Conservation (phyloP, 1,140 invertebrate genomes). For the Bombus fervidus region DNA sequence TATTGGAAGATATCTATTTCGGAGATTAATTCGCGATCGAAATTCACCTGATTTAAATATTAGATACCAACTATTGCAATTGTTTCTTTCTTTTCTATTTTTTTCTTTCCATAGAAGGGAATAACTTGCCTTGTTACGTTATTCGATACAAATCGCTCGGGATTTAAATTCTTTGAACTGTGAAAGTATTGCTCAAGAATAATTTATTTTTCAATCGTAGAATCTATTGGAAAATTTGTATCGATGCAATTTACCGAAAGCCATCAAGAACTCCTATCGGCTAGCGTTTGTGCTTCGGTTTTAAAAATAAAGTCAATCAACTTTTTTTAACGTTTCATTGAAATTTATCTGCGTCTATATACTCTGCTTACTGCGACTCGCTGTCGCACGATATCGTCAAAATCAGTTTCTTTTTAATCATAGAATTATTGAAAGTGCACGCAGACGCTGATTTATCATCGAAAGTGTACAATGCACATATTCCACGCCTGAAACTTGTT, state of each 20-base stretch:
- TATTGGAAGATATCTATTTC: background rate
- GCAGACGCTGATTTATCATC: background rate
- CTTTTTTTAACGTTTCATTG: background rate
- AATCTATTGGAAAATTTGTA: background rate
- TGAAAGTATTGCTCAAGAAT: background rate
- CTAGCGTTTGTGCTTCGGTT: background rate
- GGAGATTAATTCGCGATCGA: background rate
- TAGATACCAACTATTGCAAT: background rate
- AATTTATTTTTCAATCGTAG: background rate
- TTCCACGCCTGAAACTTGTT: background rate
- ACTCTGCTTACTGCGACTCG: background rate
- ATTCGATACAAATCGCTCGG: background rate
- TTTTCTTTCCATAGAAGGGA: too few species aligned
- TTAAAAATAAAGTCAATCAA: background rate
- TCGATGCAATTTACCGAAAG: background rate
- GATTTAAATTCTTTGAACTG: background rate
- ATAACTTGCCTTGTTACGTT: background rate
- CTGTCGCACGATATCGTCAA: too few species aligned
- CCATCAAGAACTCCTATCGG: background rate
- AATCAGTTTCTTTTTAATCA: background rate
- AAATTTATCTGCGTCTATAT: background rate
- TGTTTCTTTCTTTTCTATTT: background rate
- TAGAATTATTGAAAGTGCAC: background rate
- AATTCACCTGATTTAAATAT: background rate
- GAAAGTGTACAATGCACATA: background rate